These are phyloP conservation scores for Anguilla obscura DNA, from an alignment of 2,797 vertebrate genomes.

Conservation along the genomic window DNA sequence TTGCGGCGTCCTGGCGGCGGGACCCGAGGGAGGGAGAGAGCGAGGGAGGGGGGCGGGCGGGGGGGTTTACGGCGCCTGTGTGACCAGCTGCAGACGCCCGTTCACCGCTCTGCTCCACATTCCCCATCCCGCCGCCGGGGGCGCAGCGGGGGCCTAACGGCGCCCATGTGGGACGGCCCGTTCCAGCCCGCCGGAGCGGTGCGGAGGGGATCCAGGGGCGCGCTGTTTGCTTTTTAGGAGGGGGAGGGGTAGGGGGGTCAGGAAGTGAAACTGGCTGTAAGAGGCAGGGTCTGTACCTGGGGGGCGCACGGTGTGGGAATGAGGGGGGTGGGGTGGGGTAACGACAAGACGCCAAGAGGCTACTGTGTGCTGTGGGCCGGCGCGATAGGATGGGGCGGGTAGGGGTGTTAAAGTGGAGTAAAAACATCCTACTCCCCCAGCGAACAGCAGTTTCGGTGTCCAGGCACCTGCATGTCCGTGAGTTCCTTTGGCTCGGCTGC, in stretches of 20 bases:
- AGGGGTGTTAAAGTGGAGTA: conserved; percentile 37
- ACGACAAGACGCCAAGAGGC: conserved; percentile 53
- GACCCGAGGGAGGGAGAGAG: not conserved
- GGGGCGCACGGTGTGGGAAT: not conserved
- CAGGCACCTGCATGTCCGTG: not conserved
- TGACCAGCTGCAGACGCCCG: conserved; percentile 34
- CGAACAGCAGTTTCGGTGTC: not conserved
- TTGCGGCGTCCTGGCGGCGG: not conserved
- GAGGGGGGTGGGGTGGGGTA: conserved; percentile 36
- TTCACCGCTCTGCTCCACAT: conserved; percentile 48
- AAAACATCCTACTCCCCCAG: not conserved
- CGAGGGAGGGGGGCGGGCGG: not conserved
- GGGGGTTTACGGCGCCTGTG: conserved; percentile 23
- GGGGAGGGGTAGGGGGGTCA: conserved; percentile 38
- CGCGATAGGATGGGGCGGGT: conserved; percentile 43
- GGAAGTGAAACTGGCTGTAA: conserved; percentile 63
- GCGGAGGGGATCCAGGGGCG: conserved; percentile 28
- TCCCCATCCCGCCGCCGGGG: conserved; percentile 50
- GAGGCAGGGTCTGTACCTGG: conserved; percentile 47
- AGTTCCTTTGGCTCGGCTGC: not conserved
- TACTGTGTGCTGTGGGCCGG: conserved; percentile 55
- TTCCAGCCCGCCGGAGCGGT: not conserved
- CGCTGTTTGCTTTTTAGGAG: conserved; percentile 60
- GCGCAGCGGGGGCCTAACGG: conserved; percentile 34
- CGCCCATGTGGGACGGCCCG: conserved; percentile 19